Evolutionary conservation across 2,888 invertebrate species (phyloP).

Genomic region (Eristalinus sepulchralis): DNA sequence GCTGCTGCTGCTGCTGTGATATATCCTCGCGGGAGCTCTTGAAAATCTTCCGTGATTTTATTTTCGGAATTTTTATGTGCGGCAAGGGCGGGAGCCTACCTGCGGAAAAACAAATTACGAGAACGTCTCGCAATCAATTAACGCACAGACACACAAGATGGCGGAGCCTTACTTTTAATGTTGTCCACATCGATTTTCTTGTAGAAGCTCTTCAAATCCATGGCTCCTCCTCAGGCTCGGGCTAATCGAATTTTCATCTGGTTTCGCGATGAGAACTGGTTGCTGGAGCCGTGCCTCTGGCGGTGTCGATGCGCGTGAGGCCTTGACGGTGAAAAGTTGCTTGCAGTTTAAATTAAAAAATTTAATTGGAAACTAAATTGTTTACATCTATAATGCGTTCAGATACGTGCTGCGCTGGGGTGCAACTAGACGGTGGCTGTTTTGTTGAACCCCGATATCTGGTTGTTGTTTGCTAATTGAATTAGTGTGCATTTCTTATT

Average conservation of each 20-base stretch:
- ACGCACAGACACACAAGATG: slow-evolving; percentile 38
- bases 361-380: slow-evolving; percentile 52
- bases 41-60: slow-evolving; percentile 78
- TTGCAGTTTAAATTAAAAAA: slow-evolving; percentile 11
- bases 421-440: slow-evolving; percentile 47
- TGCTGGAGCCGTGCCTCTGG: slow-evolving; percentile 2
- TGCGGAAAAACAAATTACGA: slow-evolving; percentile 53
- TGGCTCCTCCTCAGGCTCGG: slow-evolving; percentile 45
- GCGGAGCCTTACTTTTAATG: slow-evolving; percentile 75
- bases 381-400: slow-evolving; percentile 64
- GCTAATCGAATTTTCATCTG: slow-evolving; percentile 45
- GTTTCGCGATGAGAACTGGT: slow-evolving; percentile 31
- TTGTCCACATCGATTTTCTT: slow-evolving; percentile 78
- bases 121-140: slow-evolving; percentile 30
- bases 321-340: not conserved
- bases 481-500: slow-evolving; percentile 72
- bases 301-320: not conserved
- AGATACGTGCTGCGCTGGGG: slow-evolving; percentile 54
- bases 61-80: slow-evolving; percentile 77
- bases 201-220: slow-evolving; percentile 78
- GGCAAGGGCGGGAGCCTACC: slow-evolving; percentile 77
- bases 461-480: slow-evolving; percentile 73
- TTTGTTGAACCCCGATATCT: slow-evolving; percentile 63
- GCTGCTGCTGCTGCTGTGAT: slow-evolving; percentile 13
- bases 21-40: slow-evolving; percentile 75